Conservation (phyloP, 2,113 vertebrate genomes). For the Columba livia region DNA sequence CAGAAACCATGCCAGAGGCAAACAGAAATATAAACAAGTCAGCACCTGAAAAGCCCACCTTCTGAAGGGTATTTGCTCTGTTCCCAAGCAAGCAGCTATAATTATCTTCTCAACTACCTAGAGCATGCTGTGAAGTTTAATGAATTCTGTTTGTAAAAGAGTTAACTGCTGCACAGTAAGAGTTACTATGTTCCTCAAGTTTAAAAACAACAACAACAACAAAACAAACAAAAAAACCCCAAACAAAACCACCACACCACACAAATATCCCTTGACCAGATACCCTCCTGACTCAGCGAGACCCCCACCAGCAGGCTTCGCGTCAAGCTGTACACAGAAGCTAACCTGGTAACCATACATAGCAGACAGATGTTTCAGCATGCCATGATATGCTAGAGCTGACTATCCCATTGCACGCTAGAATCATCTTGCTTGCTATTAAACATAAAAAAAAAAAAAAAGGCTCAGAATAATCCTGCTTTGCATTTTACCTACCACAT, state of each 20-base stretch:
- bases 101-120: conserved; percentile 31
- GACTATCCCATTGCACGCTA: background rate
- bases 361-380: background rate
- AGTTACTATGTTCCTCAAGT: background rate
- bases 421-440: background rate
- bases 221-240: too few relatives aligned
- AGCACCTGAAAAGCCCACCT: background rate
- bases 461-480: background rate
- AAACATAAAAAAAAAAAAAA: background rate
- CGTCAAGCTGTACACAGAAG: background rate
- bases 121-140: background rate
- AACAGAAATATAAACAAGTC: conserved; percentile 35
- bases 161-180: background rate
- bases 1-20: conserved; percentile 44
- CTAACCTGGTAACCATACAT: background rate
- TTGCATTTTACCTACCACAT: background rate
- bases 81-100: background rate
- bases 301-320: background rate
- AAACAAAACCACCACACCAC: background rate
- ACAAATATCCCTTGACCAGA: background rate
- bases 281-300: background rate
- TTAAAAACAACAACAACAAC: background rate
- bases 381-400: background rate
- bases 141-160: background rate
- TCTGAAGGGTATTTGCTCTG: background rate